These are phyloP conservation scores for Sclerodermus sp. DNA, from an alignment of 2,888 invertebrate species.

Conservation along the genomic window DNA sequence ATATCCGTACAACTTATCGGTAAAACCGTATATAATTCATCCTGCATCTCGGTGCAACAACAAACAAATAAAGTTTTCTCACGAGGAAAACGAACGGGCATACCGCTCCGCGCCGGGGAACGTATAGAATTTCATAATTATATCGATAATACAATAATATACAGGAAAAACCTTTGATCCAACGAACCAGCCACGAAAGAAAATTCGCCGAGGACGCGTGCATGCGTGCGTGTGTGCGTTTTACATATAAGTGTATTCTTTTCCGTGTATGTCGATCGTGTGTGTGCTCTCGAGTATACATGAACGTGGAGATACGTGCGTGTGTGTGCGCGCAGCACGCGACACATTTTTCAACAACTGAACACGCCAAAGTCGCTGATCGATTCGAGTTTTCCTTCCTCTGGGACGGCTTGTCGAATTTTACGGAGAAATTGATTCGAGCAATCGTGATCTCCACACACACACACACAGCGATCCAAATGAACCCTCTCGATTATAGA, in stretches of 20 bases:
- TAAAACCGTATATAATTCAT: not conserved
- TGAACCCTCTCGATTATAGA: too few relatives aligned
- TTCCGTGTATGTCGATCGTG: too few relatives aligned
- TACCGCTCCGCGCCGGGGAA: conserved; percentile 15
- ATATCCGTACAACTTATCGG: not conserved
- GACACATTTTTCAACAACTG: too few relatives aligned
- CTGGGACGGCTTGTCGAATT: too few relatives aligned
- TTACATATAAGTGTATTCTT: not conserved
- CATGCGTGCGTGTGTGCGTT: not conserved
- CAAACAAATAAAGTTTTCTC: conserved; percentile 26
- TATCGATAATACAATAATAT: conserved; percentile 24
- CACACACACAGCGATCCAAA: too few relatives aligned
- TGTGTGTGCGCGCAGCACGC: too few relatives aligned
- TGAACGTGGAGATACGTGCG: too few relatives aligned
- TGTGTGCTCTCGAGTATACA: too few relatives aligned
- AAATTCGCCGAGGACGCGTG: conserved; percentile 10
- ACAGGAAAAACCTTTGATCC: conserved; percentile 43
- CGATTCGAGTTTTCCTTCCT: too few relatives aligned
- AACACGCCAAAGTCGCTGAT: too few relatives aligned
- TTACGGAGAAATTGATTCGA: too few relatives aligned
- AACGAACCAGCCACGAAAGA: conserved; percentile 47
- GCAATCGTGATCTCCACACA: too few relatives aligned
- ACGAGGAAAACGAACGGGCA: conserved; percentile 22
- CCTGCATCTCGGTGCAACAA: conserved; percentile 19
- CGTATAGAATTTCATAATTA: conserved; percentile 2